Base-by-base conservation (phyloP, 2,113 vertebrate genomes). In the Cavia aperea region DNA sequence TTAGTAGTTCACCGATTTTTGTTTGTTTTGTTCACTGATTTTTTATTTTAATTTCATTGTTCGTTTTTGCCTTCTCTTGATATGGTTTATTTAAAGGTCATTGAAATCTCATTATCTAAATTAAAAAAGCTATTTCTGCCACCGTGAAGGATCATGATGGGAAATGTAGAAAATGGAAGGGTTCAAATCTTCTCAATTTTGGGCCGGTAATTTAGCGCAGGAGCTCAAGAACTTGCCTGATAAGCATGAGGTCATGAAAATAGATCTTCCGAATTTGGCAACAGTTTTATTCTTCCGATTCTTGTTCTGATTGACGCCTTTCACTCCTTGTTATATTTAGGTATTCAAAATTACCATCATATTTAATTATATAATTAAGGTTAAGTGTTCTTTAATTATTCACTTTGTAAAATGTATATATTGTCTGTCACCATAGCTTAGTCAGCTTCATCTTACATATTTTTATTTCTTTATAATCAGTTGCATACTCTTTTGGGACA, bases 401-500 rank as follows among this genome's bases (percentile, higher is more conserved):
- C 84, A 19, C 14, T 92, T 66, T 7, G 15, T 68, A 18, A 46
- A 90, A 62, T 72, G 15, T 33, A 0, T 70, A 73, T 46, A 12
- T 65, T 62, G 54, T 46, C 19, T 86, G 33, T 85, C 68, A 33
- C 5, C 65, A 56, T 39, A 24, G 7, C n/a, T 78, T 75, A 92
- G 26, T 23, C 23, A 58, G 36, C 51, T 60, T 73, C 31, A 31
- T 86, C 86, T 81, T 77, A 54, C 49, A 56, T 88, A 63, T 3
- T 36, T 84, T 89, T 43, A 16, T 92, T 93, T 84, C 49, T 85
- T 81, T 70, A 49, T 54, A 86, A 92, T 60, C 54, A 75, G 39
- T 46, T 72, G 7, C 10, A 66, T 49, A 4, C 49, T 70, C 92
- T 84, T 89, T 86, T 88, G 65, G 88, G 58, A 43, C 72, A 12